Base-by-base conservation (phyloP, 1,140 invertebrate species). In the Drosophila sproati region DNA sequence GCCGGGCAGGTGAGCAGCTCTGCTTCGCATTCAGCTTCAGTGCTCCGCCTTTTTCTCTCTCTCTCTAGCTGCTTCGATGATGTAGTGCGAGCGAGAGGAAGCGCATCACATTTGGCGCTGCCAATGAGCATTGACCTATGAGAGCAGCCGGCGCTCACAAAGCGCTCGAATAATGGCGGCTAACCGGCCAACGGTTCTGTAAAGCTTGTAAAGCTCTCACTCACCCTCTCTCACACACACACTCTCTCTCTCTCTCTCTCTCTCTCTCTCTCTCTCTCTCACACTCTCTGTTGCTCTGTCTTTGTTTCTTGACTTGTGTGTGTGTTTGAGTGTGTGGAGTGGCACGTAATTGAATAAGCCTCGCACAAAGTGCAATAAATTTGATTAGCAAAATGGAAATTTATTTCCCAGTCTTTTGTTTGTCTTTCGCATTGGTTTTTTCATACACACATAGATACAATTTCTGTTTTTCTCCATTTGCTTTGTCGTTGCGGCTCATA, bases 381-480 rank as follows among this genome's bases (percentile, higher is more conserved):
- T 91, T 91, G 90, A 91, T 91, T 91, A 91, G 90, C 81, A 85
- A 91, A 88, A 91, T 86, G 82, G 87, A 90, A 90, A 89, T 89
- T 89, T 89, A 89, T 89, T 90, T 88, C 62, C 52, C 76, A 48
- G 67, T 64, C 70, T 77, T 67, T 62, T 80, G 60, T 78, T 75
- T 70, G 66, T 48, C 56, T 71, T 71, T 75, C 57, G 64, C 57
- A 50, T 66, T 35, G 73, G 50, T 61, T 81, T 80, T 66, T 71
- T 8, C 6, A 41, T 41, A 41, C 6, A 10, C 10, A 10, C 74
- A 75, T 89, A 80, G 67, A 80, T 89, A 85, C 85, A 69, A 89
- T 86, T 37, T 37, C 5, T 7, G 32, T 28, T 8, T 61, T 29
- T 12, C 37, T 34, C 37, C 4, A 43, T 55, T 79, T 72, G 45